phyloP scores from a whole-genome alignment of 2,113 vertebrate genomes.

The crab-eating macaque (Macaca fascicularis) region DNA sequence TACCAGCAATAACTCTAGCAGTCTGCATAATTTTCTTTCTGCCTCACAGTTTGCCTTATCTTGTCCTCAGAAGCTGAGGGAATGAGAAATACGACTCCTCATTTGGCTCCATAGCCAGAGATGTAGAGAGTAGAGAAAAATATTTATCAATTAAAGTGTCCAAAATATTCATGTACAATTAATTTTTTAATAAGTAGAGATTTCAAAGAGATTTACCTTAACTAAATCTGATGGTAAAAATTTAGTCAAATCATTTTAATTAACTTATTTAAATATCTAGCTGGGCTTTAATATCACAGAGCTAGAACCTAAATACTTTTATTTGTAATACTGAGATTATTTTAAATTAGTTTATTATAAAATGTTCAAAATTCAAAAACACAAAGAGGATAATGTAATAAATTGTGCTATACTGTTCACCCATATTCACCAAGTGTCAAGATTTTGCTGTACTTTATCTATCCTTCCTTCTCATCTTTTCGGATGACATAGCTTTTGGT shows the following conservation, averaged over 20 bases:
- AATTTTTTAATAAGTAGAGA: constrained; percentile 64
- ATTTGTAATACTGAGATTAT: constrained; percentile 49
- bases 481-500: neutral
- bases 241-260: constrained; percentile 75
- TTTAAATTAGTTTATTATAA: constrained; percentile 53
- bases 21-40: neutral
- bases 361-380: neutral
- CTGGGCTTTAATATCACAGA: constrained; percentile 67
- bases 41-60: neutral
- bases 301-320: constrained; percentile 51
- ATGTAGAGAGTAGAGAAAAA: neutral
- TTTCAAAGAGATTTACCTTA: constrained; percentile 65
- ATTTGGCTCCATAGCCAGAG: neutral
- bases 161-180: neutral
- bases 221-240: constrained; percentile 61
- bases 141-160: neutral
- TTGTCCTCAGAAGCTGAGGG: neutral
- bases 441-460: neutral
- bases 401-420: neutral
- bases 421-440: neutral
- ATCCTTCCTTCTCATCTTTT: neutral
- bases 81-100: neutral
- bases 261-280: constrained; percentile 76
- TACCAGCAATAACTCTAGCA: neutral
- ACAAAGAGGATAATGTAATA: neutral